Conservation (phyloP, 2,113 vertebrate species). For the Epinephelus lanceolatus region DNA sequence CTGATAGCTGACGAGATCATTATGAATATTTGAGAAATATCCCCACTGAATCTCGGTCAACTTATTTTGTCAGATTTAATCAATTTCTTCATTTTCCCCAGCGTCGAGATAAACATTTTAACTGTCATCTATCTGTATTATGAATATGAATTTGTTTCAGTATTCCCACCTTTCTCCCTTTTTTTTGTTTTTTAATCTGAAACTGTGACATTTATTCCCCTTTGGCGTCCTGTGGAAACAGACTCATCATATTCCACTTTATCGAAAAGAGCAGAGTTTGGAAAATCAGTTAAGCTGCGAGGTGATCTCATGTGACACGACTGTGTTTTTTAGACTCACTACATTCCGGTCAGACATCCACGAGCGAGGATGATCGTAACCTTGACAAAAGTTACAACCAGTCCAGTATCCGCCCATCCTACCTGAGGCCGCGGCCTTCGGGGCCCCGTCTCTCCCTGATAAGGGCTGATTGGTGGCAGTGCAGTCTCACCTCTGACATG, state of each 20-base stretch:
- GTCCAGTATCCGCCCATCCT: conserved; percentile 19
- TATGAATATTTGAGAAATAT: conserved; percentile 36
- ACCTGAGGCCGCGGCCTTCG: conserved; percentile 36
- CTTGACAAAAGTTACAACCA: conserved; percentile 41
- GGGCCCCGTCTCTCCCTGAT: conserved; percentile 19
- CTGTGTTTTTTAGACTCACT: conserved; percentile 22
- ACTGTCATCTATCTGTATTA: conserved; percentile 38
- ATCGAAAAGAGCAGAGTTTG: conserved; percentile 9
- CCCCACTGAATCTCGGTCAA: conserved; percentile 28
- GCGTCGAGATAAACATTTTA: conserved; percentile 38
- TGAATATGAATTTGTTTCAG: conserved; percentile 35
- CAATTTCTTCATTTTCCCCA: conserved; percentile 16
- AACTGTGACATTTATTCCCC: conserved; percentile 46
- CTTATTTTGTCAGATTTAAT: conserved; percentile 53
- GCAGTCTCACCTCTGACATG: conserved; percentile 57
- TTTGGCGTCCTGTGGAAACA: conserved; percentile 45
- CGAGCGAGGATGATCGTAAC: conserved; percentile 28
- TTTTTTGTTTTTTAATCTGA: conserved; percentile 26
- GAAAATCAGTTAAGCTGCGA: conserved; percentile 17
- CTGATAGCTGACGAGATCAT: conserved; percentile 36
- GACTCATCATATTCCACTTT: conserved; percentile 4
- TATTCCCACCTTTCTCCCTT: not conserved
- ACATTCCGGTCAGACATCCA: conserved; percentile 22
- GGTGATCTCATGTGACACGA: conserved; percentile 21
- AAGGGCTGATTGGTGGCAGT: conserved; percentile 59